Conservation (phyloP, 1,140 invertebrate species). For the Stegodyphus mimosarum region DNA sequence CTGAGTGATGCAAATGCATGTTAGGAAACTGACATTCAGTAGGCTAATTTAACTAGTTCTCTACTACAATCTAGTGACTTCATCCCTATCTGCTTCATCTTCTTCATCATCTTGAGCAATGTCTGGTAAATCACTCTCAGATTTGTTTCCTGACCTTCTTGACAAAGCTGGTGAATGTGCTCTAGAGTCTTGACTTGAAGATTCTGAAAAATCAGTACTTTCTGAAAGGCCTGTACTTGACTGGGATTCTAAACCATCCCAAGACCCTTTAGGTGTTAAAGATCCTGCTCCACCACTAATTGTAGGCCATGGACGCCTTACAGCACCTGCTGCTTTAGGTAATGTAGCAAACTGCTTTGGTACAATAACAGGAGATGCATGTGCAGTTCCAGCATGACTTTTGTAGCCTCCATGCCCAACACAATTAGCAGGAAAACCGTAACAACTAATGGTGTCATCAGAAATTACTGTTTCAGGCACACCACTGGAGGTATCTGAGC, state of each 20-base stretch:
- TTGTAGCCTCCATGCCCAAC: slow-evolving; percentile 27
- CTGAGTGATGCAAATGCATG: too few relatives aligned
- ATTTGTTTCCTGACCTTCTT: slow-evolving; percentile 18
- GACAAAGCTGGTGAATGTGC: slow-evolving; percentile 36
- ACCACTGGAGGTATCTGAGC: slow-evolving; percentile 34
- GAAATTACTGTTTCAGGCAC: slow-evolving; percentile 1
- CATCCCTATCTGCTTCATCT: slow-evolving; percentile 54
- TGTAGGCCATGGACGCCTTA: slow-evolving; percentile 27
- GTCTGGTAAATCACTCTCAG: slow-evolving; percentile 35
- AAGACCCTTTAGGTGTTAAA: slow-evolving; percentile 49
- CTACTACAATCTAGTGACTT: slow-evolving; percentile 48
- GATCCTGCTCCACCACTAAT: slow-evolving; percentile 9
- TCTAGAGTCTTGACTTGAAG: slow-evolving; percentile 51
- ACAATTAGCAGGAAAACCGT: slow-evolving; percentile 25
- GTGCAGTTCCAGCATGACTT: slow-evolving; percentile 33
- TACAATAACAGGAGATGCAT: slow-evolving; percentile 40
- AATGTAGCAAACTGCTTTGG: slow-evolving; percentile 60
- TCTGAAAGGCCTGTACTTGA: slow-evolving; percentile 57
- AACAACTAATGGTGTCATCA: slow-evolving; percentile 41
- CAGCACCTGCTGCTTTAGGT: slow-evolving; percentile 47
- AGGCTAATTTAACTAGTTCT: neutral
- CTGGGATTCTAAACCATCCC: slow-evolving; percentile 57
- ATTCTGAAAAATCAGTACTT: slow-evolving; percentile 59
- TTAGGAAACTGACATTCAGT: too few relatives aligned
- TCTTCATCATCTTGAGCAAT: slow-evolving; percentile 55